Conservation (phyloP, 1,140 invertebrate genomes). For the Tetramorium parvispinum region DNA sequence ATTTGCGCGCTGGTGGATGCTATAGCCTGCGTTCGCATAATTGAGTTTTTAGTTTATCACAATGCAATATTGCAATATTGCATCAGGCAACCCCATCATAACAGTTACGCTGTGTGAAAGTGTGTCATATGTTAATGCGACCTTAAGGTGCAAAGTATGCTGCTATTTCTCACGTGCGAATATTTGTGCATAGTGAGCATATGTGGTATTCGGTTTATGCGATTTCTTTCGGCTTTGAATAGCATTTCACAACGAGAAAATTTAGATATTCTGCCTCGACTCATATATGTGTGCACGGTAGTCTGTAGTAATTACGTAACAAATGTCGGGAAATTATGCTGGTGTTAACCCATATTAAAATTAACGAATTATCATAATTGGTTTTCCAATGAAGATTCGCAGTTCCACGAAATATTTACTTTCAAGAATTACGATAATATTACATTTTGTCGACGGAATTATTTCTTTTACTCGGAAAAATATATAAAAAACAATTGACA, state of each 20-base stretch:
- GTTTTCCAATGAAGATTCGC: not conserved
- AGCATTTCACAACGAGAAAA: not conserved
- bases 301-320: not conserved
- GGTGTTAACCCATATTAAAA: not conserved
- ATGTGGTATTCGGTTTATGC: not conserved
- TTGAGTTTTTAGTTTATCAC: not conserved
- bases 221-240: not conserved
- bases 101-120: conserved; percentile 16
- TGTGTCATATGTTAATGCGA: conserved; percentile 32
- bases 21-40: conserved; percentile 6
- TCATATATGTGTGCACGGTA: not conserved
- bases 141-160: not conserved
- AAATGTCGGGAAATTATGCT: not conserved
- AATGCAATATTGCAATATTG: conserved; percentile 2
- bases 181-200: not conserved
- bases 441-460: not conserved
- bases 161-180: not conserved
- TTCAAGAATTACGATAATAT: not conserved
- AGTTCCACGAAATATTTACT: not conserved
- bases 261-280: not conserved
- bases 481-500: not conserved
- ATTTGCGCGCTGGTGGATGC: not conserved
- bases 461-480: not conserved
- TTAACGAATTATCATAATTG: not conserved
- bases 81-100: not conserved